phyloP scores from a whole-genome alignment of 2,888 invertebrate genomes.

The Plagodis dolabraria region DNA sequence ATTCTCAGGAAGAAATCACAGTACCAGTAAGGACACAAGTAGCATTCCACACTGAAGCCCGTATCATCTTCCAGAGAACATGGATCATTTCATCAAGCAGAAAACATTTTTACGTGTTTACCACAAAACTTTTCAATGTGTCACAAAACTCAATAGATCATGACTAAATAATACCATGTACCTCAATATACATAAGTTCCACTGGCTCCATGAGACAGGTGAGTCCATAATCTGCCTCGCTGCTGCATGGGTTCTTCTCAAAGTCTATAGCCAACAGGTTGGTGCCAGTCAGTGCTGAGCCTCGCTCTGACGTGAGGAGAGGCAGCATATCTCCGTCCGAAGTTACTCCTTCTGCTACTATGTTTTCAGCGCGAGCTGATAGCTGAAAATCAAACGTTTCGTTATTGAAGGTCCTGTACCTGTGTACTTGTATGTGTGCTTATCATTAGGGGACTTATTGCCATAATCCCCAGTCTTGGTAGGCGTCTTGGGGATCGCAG shows the following conservation, averaged over 20 bases:
- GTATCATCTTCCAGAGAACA: too few relatives aligned
- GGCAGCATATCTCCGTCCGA: conserved; percentile 90
- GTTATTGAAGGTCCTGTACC: background rate
- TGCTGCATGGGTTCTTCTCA: conserved; percentile 88
- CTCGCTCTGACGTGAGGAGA: conserved; percentile 80
- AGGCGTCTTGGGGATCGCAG: too few relatives aligned
- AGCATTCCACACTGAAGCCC: too few relatives aligned
- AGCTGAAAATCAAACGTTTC: conserved; percentile 56
- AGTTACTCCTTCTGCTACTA: conserved; percentile 90
- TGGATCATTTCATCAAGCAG: too few relatives aligned
- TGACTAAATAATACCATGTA: conserved; percentile 55
- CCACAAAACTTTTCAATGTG: too few relatives aligned
- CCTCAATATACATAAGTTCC: conserved; percentile 92
- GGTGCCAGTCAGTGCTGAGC: conserved; percentile 83
- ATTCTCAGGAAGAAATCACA: too few relatives aligned
- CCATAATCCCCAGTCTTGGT: too few relatives aligned
- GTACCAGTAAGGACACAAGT: too few relatives aligned
- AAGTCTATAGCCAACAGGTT: conserved; percentile 90
- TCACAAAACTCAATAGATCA: too few relatives aligned
- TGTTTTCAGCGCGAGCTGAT: conserved; percentile 89
- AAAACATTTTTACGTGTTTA: too few relatives aligned
- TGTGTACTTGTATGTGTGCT: background rate
- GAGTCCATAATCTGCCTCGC: conserved; percentile 88
- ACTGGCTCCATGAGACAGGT: conserved; percentile 89
- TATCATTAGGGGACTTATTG: background rate